Evolutionary conservation across 2,888 invertebrate genomes (phyloP), one percentile per base, ranked within the genome.

Genomic region (Xestia ashworthii): DNA sequence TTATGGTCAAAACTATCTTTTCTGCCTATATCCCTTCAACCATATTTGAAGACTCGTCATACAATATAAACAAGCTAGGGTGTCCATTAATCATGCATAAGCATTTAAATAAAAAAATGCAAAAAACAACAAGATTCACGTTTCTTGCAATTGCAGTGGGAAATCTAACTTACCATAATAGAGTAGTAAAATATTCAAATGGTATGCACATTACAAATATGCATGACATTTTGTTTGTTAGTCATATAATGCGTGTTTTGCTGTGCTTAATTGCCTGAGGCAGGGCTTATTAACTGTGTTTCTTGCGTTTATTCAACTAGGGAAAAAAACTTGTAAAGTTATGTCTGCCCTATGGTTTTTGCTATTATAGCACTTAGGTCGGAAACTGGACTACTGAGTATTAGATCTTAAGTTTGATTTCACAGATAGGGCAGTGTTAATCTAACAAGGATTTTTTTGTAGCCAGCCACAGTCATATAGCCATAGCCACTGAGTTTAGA

Each of bases 161-260:
- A 84, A 87, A 84, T 80, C 76, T 66, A 65, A 74, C 32, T 25
- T n/a, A n/a, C n/a, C n/a, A n/a, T n/a, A n/a, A 22, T 9, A 32
- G n/a, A 44, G 38, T 71, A 14, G 53, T 73, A 71, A 62, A 67
- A 53, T 82, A 88, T 87, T 80, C 76, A 80, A 82, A 79, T 81
- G 25, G 64, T 68, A 77, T 81, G 71, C 68, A 53, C 65, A 71
- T 60, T 62, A 74, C 70, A 66, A 73, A 74, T 76, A 74, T 69
- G 82, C 76, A 76, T 77, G 68, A 67, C 60, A 76, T 67, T 77
- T 75, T 82, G 71, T 84, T 87, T 76, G 71, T 71, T 53, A 48
- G 69, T 50, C 58, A 41, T 72, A 41, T 60, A 48, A 74, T 65
- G 84, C 53, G 48, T 84, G 79, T 74, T 48, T 38, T 69, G 44